Evolutionary conservation across 2,888 invertebrate genomes (phyloP).

Genomic region (Eupithecia dodoneata): DNA sequence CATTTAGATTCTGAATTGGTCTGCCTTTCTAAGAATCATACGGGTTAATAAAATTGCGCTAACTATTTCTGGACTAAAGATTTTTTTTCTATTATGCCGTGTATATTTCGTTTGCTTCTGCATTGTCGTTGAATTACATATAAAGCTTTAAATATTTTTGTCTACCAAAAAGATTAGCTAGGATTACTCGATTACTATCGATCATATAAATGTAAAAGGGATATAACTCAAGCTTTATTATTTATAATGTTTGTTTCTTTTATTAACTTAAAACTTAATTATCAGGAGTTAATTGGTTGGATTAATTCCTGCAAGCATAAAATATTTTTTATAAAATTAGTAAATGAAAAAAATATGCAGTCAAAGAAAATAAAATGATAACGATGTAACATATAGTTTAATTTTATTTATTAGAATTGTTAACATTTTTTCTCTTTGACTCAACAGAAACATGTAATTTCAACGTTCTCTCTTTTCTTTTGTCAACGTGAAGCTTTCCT

Average conservation of each 20-base stretch:
- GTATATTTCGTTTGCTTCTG: constrained; percentile 10
- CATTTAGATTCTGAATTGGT: constrained; percentile 27
- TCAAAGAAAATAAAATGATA: constrained; percentile 41
- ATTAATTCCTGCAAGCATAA: constrained; percentile 51
- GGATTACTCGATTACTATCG: constrained; percentile 3
- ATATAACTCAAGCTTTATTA: constrained; percentile 20
- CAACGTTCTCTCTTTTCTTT: neutral
- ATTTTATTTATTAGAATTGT: constrained; percentile 29
- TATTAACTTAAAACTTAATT: constrained; percentile 16
- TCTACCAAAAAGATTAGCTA: neutral
- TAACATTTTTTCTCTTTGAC: constrained; percentile 42
- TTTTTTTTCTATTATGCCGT: constrained; percentile 23
- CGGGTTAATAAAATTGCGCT: constrained; percentile 21
- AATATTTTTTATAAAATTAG: neutral
- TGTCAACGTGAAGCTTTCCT: constrained; percentile 5
- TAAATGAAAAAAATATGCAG: neutral
- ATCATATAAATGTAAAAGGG: neutral
- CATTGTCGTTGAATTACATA: constrained; percentile 3
- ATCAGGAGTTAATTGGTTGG: constrained; percentile 63
- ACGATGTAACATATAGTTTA: constrained; percentile 32
- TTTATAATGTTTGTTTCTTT: constrained; percentile 14
- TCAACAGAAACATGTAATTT: constrained; percentile 8
- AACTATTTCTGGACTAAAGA: constrained; percentile 20
- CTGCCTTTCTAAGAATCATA: constrained; percentile 33
- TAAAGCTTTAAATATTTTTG: neutral